phyloP scores from a whole-genome alignment of 37 sponge, comb jelly and placozoan species.

The Ephydatia muelleri region DNA sequence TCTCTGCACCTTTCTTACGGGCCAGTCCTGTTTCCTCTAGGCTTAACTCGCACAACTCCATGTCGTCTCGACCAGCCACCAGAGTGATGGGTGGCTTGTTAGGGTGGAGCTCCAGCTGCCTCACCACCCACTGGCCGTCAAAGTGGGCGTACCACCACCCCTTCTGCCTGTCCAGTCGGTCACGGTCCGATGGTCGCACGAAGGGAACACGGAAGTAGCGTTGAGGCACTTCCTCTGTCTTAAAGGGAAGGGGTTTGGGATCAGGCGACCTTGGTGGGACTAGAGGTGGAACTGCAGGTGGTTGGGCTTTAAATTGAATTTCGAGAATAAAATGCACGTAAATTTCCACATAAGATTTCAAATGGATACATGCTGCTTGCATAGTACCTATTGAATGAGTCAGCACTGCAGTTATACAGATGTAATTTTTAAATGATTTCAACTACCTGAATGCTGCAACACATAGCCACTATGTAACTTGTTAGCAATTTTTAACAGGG shows the following conservation, averaged over 20 bases:
- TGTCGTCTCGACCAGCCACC: conserved; percentile 91
- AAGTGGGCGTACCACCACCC: conserved; percentile 99
- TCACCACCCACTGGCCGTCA: conserved; percentile 94
- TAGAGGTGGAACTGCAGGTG: conserved; percentile 21
- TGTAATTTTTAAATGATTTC: background rate
- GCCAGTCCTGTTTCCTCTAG: conserved; percentile 93
- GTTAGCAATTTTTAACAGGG: too few relatives aligned
- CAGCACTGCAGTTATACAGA: background rate
- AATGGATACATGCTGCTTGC: too few relatives aligned
- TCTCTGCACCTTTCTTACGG: conserved; percentile 91
- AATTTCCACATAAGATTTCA: too few relatives aligned
- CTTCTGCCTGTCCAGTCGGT: conserved; percentile 54
- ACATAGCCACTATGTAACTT: too few relatives aligned
- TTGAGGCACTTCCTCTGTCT: conserved; percentile 46
- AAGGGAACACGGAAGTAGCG: conserved; percentile 96
- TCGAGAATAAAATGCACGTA: conserved; percentile 7
- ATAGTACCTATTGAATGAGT: too few relatives aligned
- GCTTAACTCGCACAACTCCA: conserved; percentile 97
- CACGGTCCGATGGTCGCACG: conserved; percentile 61
- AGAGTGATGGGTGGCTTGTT: conserved; percentile 78
- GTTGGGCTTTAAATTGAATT: background rate
- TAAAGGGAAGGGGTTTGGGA: background rate
- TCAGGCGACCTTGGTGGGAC: conserved; percentile 18
- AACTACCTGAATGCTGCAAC: too few relatives aligned
- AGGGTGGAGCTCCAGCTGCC: conserved; percentile 95